A percentile compares a stretch with the other conserved stretches of the same genome.
Evolutionary conservation across 2,888 invertebrate genomes (phyloP).

Genomic region (Linhomoeus sp.): DNA sequence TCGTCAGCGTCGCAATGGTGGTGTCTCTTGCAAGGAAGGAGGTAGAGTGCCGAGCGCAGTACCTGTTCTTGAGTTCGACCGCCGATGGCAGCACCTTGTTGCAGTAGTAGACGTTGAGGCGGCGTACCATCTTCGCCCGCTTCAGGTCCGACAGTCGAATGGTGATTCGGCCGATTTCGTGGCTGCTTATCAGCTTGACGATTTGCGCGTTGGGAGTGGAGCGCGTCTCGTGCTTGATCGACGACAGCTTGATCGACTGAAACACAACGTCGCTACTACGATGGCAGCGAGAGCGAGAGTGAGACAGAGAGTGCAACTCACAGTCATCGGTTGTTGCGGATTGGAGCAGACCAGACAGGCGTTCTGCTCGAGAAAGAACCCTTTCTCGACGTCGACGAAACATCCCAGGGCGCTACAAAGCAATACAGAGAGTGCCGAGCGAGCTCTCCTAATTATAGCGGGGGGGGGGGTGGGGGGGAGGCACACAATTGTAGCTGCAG

Average conservation of each 20-base stretch:
- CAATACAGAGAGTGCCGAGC: background rate
- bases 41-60: no score
- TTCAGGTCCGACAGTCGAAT: constrained; percentile 49
- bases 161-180: constrained; percentile 47
- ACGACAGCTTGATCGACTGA: constrained; percentile 11
- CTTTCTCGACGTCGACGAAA: background rate
- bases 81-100: constrained; percentile 80
- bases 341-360: constrained; percentile 95
- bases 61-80: constrained; percentile 84
- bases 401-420: background rate
- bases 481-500: no score
- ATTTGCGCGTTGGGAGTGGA: constrained; percentile 95
- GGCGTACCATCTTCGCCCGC: constrained; percentile 66
- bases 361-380: constrained; percentile 77
- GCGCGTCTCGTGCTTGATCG: constrained; percentile 53
- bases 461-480: no score
- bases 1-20: no score
- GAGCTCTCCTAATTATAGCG: no score
- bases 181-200: constrained; percentile 78
- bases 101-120: constrained; percentile 80
- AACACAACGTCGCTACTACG: background rate
- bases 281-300: background rate
- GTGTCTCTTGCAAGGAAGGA: background rate
- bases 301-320: constrained; percentile 1
- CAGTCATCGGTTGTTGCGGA: constrained; percentile 55